These are phyloP conservation scores for Seriola quinqueradiata DNA, from an alignment of 2,113 vertebrate genomes.

Conservation along the genomic window DNA sequence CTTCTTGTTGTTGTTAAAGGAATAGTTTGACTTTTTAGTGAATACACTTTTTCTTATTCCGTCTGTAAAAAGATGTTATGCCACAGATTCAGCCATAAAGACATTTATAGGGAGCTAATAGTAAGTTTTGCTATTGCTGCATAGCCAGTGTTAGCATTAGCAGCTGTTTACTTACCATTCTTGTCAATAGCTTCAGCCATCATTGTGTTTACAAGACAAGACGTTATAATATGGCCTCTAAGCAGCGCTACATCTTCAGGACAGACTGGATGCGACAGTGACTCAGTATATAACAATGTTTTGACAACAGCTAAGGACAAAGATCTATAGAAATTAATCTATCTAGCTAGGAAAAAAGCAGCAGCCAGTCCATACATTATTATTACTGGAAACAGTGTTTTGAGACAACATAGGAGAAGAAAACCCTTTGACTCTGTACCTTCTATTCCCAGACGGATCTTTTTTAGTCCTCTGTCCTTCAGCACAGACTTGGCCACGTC, in stretches of 20 bases:
- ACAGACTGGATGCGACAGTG: too few species aligned
- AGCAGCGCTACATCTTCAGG: too few species aligned
- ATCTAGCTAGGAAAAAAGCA: too few species aligned
- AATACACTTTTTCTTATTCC: not conserved
- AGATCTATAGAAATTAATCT: not conserved
- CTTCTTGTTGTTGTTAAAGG: too few species aligned
- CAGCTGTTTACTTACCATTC: too few species aligned
- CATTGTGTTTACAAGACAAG: too few species aligned
- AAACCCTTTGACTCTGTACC: conserved; percentile 81
- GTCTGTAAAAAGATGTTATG: too few species aligned
- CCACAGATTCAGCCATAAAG: not conserved
- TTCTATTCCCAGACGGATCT: conserved; percentile 98
- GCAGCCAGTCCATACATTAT: not conserved
- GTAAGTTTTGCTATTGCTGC: too few species aligned
- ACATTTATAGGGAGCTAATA: not conserved
- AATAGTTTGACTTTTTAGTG: too few species aligned
- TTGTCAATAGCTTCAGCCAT: too few species aligned
- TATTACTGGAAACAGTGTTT: not conserved
- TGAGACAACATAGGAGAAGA: not conserved
- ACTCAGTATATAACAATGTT: not conserved
- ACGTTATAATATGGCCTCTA: too few species aligned
- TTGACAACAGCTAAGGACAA: not conserved
- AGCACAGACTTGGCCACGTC: conserved; percentile 97
- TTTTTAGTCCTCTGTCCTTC: conserved; percentile 97
- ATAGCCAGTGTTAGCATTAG: too few species aligned